These are phyloP conservation scores for Polypedilum pembai DNA, from an alignment of 1,140 invertebrate genomes.

Conservation along the genomic window DNA sequence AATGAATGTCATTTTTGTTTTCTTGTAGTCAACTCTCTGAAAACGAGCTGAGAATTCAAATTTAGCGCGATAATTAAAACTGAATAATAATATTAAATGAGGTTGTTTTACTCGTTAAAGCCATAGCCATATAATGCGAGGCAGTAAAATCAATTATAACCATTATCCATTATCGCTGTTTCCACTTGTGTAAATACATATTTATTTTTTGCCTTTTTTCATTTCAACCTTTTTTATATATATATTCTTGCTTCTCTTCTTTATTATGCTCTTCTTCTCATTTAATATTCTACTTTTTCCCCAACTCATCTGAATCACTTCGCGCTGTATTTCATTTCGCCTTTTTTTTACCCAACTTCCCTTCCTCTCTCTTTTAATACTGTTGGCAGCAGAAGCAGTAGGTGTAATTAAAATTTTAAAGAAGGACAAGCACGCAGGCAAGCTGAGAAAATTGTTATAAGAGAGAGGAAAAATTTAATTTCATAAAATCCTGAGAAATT, in stretches of 20 bases:
- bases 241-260: background rate
- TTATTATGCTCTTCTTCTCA: background rate
- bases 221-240: slow-evolving; percentile 5
- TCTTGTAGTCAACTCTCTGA: slow-evolving; percentile 32
- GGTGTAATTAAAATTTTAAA: slow-evolving; percentile 28
- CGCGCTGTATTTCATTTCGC: background rate
- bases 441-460: background rate
- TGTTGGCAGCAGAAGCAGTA: background rate
- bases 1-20: background rate
- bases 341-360: background rate
- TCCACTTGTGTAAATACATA: slow-evolving; percentile 23
- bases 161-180: slow-evolving; percentile 27
- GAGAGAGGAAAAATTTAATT: slow-evolving; percentile 2
- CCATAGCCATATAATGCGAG: slow-evolving; percentile 25
- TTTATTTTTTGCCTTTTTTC: slow-evolving; percentile 4
- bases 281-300: background rate
- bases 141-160: slow-evolving; percentile 28
- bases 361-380: background rate
- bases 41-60: slow-evolving; percentile 33
- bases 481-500: too few relatives aligned
- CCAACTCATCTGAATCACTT: background rate
- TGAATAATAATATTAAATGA: slow-evolving; percentile 29
- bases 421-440: slow-evolving; percentile 9
- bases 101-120: slow-evolving; percentile 28
- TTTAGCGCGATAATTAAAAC: slow-evolving; percentile 27